These are phyloP conservation scores for Cremastinae sp. DNA, from an alignment of 2,888 invertebrate species.

Conservation along the genomic window DNA sequence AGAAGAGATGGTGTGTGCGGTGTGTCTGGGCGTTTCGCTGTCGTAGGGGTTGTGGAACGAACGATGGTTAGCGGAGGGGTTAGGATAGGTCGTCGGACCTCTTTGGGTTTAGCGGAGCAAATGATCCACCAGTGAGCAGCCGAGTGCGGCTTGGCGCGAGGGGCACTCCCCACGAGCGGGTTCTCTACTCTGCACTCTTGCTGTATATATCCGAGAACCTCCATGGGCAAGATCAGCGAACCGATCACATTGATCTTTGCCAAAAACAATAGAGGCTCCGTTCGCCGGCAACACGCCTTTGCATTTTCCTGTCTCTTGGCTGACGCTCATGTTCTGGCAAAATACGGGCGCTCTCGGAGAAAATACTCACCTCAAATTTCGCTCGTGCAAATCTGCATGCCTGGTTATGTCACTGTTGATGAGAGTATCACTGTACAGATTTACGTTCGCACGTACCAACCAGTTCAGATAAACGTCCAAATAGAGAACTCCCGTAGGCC, in stretches of 20 bases:
- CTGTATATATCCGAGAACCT: conserved; percentile 52
- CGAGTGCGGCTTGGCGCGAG: conserved; percentile 51
- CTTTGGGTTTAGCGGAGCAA: conserved; percentile 75
- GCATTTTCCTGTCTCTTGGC: conserved; percentile 64
- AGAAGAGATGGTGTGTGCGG: conserved; percentile 15
- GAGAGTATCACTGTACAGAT: not conserved
- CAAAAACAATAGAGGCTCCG: conserved; percentile 73
- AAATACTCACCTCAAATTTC: conserved; percentile 63
- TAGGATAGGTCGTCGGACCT: conserved; percentile 67
- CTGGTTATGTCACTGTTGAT: no score
- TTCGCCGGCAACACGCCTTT: conserved; percentile 67
- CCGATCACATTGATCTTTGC: conserved; percentile 77
- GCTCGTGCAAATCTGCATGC: conserved; percentile 12
- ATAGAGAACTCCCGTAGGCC: conserved; percentile 11
- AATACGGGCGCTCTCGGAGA: conserved; percentile 69
- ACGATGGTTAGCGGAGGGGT: conserved; percentile 60
- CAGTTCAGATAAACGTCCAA: conserved; percentile 13
- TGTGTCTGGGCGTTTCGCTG: conserved; percentile 24
- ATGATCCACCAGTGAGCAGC: conserved; percentile 68
- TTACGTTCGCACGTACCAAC: not conserved
- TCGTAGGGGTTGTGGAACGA: conserved; percentile 42
- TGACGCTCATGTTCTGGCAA: conserved; percentile 63
- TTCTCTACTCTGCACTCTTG: conserved; percentile 33
- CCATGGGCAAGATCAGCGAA: conserved; percentile 73
- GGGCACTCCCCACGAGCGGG: conserved; percentile 37